A percentile compares a stretch with the other conserved stretches of the same genome.
Evolutionary conservation across 1,140 invertebrate genomes (phyloP).

Genomic region (Aphelinus certus): DNA sequence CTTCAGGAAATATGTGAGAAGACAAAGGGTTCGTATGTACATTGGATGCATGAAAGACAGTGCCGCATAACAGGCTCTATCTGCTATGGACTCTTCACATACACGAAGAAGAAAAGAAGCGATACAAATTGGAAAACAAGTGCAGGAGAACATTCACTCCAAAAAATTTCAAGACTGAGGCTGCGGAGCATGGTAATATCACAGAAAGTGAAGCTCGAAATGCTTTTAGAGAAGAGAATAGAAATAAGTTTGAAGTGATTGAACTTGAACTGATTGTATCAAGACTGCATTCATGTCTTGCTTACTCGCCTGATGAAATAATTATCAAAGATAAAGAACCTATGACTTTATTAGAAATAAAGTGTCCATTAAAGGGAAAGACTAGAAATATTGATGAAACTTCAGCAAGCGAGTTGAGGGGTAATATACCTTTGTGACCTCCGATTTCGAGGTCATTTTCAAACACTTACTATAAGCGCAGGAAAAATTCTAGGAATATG

Average conservation of each 20-base stretch:
- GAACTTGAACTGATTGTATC: conserved; percentile 35
- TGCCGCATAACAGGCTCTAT: conserved; percentile 23
- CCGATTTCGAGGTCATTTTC: too few species aligned
- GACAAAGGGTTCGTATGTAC: conserved; percentile 3
- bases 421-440: too few species aligned
- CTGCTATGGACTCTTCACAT: conserved; percentile 22
- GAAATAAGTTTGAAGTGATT: neutral
- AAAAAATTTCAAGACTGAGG: conserved; percentile 6
- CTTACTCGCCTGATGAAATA: conserved; percentile 38
- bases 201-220: conserved; percentile 25
- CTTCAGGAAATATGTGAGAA: neutral
- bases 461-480: too few species aligned
- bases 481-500: too few species aligned
- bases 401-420: neutral
- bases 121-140: conserved; percentile 33
- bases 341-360: conserved; percentile 40
- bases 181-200: conserved; percentile 27
- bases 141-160: conserved; percentile 18
- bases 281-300: conserved; percentile 33
- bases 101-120: conserved; percentile 12
- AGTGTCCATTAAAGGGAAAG: conserved; percentile 13
- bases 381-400: neutral
- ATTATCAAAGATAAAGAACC: conserved; percentile 26
- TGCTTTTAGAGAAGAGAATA: conserved; percentile 10
- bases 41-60: conserved; percentile 24